phyloP scores from a whole-genome alignment of 2,888 invertebrate species.

The Aphodius granarius region DNA sequence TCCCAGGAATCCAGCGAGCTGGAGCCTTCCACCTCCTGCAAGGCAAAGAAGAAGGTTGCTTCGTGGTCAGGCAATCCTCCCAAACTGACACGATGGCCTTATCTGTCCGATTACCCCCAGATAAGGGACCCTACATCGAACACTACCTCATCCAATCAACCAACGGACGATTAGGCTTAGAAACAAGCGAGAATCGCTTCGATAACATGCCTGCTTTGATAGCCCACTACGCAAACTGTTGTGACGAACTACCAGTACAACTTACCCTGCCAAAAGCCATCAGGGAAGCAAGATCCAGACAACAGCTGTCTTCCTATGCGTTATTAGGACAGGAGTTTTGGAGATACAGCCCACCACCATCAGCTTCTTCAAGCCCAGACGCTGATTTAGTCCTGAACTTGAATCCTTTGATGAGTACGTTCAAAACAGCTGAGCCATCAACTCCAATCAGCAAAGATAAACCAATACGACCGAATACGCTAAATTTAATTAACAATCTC shows the following conservation, averaged over 20 bases:
- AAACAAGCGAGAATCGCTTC: constrained; percentile 93
- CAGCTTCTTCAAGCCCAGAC: constrained; percentile 56
- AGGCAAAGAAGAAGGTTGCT: constrained; percentile 92
- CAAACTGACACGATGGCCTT: constrained; percentile 94
- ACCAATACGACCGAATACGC: constrained; percentile 81
- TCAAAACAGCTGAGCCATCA: constrained; percentile 64
- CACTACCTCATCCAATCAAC: constrained; percentile 93
- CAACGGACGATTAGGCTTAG: constrained; percentile 76
- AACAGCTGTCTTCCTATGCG: constrained; percentile 87
- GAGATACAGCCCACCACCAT: constrained; percentile 57
- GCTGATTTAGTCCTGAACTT: constrained; percentile 74
- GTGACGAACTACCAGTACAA: constrained; percentile 92
- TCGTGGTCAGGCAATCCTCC: constrained; percentile 93
- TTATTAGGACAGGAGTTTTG: constrained; percentile 87
- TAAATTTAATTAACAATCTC: constrained; percentile 68
- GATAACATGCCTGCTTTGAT: constrained; percentile 90
- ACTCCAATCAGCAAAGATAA: constrained; percentile 50
- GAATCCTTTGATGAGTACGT: constrained; percentile 74
- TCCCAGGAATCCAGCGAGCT: constrained; percentile 89
- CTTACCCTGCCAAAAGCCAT: constrained; percentile 78
- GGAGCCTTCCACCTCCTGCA: constrained; percentile 93
- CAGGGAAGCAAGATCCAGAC: constrained; percentile 84
- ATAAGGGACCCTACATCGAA: constrained; percentile 90
- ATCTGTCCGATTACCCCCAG: constrained; percentile 84
- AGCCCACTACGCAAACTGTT: constrained; percentile 91